Evolutionary conservation across 2,113 vertebrate species (phyloP).

Genomic region (Xiphophorus hellerii): DNA sequence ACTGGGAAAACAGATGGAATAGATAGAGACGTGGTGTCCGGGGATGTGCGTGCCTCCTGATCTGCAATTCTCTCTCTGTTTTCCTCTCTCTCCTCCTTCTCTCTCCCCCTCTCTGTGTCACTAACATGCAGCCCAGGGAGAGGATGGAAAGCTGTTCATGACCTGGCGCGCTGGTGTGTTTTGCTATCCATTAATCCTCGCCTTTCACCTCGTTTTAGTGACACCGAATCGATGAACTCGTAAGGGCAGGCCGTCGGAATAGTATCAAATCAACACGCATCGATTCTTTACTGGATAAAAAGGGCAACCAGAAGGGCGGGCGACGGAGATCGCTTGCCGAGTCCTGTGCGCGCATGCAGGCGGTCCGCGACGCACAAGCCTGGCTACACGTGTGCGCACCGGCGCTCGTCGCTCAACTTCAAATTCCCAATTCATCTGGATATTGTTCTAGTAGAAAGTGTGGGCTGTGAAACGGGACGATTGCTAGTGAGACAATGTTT

Average conservation of each 20-base stretch:
- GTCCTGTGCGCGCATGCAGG: conserved; percentile 27
- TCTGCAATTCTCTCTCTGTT: conserved; percentile 27
- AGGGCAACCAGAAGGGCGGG: background rate
- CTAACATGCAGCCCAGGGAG: conserved; percentile 26
- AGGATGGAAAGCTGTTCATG: conserved; percentile 30
- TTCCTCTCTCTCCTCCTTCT: conserved; percentile 5
- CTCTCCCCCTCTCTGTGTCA: conserved; percentile 7
- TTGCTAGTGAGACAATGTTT: background rate
- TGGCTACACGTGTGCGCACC: conserved; percentile 32
- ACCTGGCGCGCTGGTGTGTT: conserved; percentile 35
- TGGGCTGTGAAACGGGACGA: background rate
- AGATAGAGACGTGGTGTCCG: conserved; percentile 33
- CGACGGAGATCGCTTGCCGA: conserved; percentile 2
- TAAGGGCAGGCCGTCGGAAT: conserved; percentile 14
- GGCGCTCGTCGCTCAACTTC: conserved; percentile 44
- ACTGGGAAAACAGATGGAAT: conserved; percentile 36
- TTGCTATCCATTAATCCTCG: conserved; percentile 30
- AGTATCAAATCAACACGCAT: conserved; percentile 18
- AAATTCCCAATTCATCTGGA: conserved; percentile 14
- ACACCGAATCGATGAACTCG: conserved; percentile 44
- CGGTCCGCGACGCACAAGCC: conserved; percentile 30
- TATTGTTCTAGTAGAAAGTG: background rate
- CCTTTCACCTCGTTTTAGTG: conserved; percentile 32
- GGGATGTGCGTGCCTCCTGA: conserved; percentile 46
- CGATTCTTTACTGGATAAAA: conserved; percentile 45